Evolutionary conservation across 2,113 vertebrate species (phyloP), one percentile per base, ranked within the genome.

Genomic region (Vidua macroura): DNA sequence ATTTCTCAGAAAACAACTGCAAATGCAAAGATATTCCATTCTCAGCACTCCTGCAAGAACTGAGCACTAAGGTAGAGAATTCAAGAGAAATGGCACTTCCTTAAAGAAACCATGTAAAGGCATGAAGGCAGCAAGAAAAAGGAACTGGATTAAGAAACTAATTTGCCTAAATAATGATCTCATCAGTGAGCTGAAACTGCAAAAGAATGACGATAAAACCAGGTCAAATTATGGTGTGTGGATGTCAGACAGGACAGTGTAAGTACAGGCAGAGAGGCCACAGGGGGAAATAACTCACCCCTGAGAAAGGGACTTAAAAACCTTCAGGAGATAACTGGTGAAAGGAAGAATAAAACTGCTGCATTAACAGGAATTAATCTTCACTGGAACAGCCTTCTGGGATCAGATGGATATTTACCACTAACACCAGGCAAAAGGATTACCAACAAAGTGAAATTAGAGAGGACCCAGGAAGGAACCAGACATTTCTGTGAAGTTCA

Each of bases 381-480:
- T 30, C 72, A 19, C 41, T 60, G n/a, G 18, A 53, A 7, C 0
- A 5, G 41, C 3, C 2, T 4, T 6, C 22, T 35, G 27, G 51
- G 72, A 37, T 64, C 33, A 52, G 62, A 8, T 5, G 33, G 58
- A 6, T 22, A 1, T 12, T 49, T 16, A 23, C 55, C 46, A 27
- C 51, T 8, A 17, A 20, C 31, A 37, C 17, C 27, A 39, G 19
- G 28, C 48, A 62, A 5, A 41, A 41, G 82, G 35, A 39, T 37
- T 11, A 11, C 25, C 46, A 52, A 7, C 39, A 3, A 10, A 56
- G 51, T 3, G 35, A 64, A 68, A n/a, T 21, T 3, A 56, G 49
- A 62, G 43, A 43, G 37, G 51, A 7, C 6, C 35, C 17, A 9
- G 62, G 15, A 31, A 80, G 28, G 20, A 30, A 24, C 21, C 18